A percentile compares a stretch with the other conserved stretches of the same genome.
Evolutionary conservation across 2,113 vertebrate genomes (phyloP).

Genomic region (Tragelaphus scriptus): DNA sequence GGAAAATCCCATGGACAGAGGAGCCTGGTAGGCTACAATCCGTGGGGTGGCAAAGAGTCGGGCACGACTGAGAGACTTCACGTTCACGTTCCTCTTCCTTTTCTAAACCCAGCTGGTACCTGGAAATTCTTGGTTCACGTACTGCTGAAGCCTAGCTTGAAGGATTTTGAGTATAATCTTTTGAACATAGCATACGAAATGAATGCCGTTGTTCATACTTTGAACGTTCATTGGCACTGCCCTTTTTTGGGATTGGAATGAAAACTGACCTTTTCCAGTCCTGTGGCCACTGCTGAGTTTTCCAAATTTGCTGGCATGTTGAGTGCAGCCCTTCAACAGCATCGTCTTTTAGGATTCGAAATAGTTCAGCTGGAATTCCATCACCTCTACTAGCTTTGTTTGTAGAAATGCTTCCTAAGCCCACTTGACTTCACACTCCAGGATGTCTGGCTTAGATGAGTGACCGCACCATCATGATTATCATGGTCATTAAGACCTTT

Average conservation of each 20-base stretch:
- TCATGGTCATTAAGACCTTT: not conserved
- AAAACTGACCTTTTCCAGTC: not conserved
- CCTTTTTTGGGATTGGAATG: not conserved
- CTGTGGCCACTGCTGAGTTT: not conserved
- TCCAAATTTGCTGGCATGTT: not conserved
- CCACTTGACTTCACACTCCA: not conserved
- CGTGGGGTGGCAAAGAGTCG: too few relatives aligned
- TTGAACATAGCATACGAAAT: not conserved
- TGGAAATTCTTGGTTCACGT: not conserved
- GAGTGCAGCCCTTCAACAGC: not conserved
- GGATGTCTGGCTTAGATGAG: not conserved
- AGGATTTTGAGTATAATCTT: not conserved
- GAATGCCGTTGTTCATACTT: rapidly evolving
- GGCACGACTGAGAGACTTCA: too few relatives aligned
- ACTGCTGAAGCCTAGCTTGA: not conserved
- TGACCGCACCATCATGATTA: not conserved
- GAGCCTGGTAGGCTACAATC: too few relatives aligned
- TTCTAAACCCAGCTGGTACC: not conserved
- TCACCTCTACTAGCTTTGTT: not conserved
- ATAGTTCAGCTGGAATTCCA: not conserved
- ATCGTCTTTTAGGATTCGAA: not conserved
- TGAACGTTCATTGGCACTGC: not conserved
- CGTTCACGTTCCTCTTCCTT: not conserved
- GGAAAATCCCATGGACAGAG: too few relatives aligned
- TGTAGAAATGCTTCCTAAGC: not conserved